Evolutionary conservation across 2,888 invertebrate species (phyloP), one percentile per base, ranked within the genome.

Genomic region (Ischnura elegans): DNA sequence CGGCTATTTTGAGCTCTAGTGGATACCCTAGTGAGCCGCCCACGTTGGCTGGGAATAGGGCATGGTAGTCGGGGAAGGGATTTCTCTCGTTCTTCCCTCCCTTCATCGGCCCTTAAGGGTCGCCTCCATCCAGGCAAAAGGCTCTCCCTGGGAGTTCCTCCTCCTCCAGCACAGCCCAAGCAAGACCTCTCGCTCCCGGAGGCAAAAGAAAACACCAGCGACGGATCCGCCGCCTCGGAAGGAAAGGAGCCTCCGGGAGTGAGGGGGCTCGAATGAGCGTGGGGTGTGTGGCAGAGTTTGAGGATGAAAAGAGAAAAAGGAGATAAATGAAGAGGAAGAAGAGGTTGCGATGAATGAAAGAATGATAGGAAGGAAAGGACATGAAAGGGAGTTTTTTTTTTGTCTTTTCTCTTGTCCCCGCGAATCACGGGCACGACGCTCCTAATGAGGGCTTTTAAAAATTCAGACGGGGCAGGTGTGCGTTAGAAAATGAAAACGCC

Each of bases 381-480:
- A 76, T 76, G 36, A 76, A 76, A 76, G 76, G 10, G 76, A 76
- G 29, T 76, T 76, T n/a, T 66, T 66, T 76, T 76, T 16, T 36
- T 76, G 76, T 61, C 16, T 76, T n/a, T 66, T 66, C 36, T 76
- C 36, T 36, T 76, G 76, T 61, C 16, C 29, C 6, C 76, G 76
- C 10, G 76, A 76, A 76, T 76, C 76, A 36, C 13, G 76, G 6
- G 76, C 76, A 29, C 36, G 76, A 36, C 13, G 76, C 29, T n/a
- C n/a, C 36, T 76, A 76, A 76, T 76, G 76, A 76, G 76, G 36
- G 76, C 10, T 76, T 76, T 76, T 76, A 76, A 76, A 76, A 76
- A 76, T 76, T 76, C 76, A 76, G 8, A 76, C 6, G 76, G 76
- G 3, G 61, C 25, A 76, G 76, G 29, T 36, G 76, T 10, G 76